Percentiles rank a stretch among this genome's conserved stretches.
These are phyloP conservation scores for Phortica magna DNA, from an alignment of 2,888 invertebrate genomes.

Conservation along the genomic window DNA sequence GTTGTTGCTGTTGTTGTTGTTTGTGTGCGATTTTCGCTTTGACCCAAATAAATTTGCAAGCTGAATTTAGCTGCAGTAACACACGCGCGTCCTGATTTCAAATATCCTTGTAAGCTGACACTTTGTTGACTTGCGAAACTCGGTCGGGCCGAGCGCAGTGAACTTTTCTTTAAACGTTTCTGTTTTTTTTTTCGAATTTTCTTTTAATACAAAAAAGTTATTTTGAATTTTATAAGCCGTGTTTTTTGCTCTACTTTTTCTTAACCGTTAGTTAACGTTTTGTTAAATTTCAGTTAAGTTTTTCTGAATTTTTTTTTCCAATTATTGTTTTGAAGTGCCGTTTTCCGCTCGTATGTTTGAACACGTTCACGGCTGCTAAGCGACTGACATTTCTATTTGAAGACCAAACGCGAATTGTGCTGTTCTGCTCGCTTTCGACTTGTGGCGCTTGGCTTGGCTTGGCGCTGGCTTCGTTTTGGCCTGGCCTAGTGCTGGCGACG, in stretches of 20 bases:
- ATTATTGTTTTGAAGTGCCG: neutral
- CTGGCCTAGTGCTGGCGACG: neutral
- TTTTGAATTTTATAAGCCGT: neutral
- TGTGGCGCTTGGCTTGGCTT: slow-evolving; percentile 1
- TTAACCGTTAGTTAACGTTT: neutral
- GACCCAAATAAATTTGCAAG: slow-evolving; percentile 63
- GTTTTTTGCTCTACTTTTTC: neutral
- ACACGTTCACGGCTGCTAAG: slow-evolving; percentile 69
- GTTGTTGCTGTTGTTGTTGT: neutral
- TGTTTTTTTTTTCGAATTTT: neutral
- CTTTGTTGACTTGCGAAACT: neutral
- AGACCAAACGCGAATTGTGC: slow-evolving; percentile 55
- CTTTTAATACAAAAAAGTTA: neutral
- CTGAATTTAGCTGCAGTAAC: slow-evolving; percentile 46
- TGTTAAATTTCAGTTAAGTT: neutral
- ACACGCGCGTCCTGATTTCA: slow-evolving; percentile 30
- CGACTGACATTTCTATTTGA: slow-evolving; percentile 61
- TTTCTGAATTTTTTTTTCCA: slow-evolving; percentile 13
- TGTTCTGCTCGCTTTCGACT: slow-evolving; percentile 48
- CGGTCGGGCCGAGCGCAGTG: neutral
- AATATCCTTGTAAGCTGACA: slow-evolving; percentile 18
- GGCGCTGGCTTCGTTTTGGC: neutral
- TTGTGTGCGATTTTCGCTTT: slow-evolving; percentile 50
- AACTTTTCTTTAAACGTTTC: neutral
- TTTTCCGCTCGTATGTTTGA: slow-evolving; percentile 46